phyloP scores from a whole-genome alignment of 2,888 invertebrate genomes.

The Volucella inanis region DNA sequence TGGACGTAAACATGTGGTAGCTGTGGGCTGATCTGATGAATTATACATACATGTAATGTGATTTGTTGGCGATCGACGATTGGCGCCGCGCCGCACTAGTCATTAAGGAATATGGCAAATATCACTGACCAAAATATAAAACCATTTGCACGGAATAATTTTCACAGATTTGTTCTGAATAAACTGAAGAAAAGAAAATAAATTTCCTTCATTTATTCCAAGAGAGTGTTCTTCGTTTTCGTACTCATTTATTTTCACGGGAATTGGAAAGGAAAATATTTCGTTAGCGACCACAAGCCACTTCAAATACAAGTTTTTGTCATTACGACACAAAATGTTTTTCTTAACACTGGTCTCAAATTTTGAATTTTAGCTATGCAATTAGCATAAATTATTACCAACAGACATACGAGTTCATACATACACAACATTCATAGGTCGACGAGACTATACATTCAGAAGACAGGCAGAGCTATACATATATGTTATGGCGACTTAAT shows the following conservation, averaged over 20 bases:
- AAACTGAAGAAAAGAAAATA: slow-evolving; percentile 21
- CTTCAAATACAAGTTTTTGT: slow-evolving; percentile 34
- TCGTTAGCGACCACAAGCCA: not conserved
- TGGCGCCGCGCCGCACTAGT: not conserved
- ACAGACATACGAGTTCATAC: too few species aligned
- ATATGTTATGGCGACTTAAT: slow-evolving; percentile 52
- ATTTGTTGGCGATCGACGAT: slow-evolving; percentile 17
- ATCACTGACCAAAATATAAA: slow-evolving; percentile 13
- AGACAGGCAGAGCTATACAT: slow-evolving; percentile 32
- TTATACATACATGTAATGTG: not conserved
- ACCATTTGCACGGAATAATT: not conserved
- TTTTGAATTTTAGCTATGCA: slow-evolving; percentile 31
- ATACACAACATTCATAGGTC: not conserved
- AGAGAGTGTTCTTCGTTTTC: not conserved
- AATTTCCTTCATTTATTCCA: not conserved
- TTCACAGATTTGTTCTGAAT: not conserved
- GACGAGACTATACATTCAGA: slow-evolving; percentile 27
- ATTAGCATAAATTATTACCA: slow-evolving; percentile 48
- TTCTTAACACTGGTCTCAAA: slow-evolving; percentile 27
- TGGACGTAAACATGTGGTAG: slow-evolving; percentile 5
- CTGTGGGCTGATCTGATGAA: not conserved
- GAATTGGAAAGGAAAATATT: slow-evolving; percentile 24
- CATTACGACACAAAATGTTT: slow-evolving; percentile 19
- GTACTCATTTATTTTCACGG: not conserved
- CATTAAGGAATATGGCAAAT: slow-evolving; percentile 13